Base-by-base conservation (phyloP, 2,797 vertebrate species). In the Silurus aristotelis region DNA sequence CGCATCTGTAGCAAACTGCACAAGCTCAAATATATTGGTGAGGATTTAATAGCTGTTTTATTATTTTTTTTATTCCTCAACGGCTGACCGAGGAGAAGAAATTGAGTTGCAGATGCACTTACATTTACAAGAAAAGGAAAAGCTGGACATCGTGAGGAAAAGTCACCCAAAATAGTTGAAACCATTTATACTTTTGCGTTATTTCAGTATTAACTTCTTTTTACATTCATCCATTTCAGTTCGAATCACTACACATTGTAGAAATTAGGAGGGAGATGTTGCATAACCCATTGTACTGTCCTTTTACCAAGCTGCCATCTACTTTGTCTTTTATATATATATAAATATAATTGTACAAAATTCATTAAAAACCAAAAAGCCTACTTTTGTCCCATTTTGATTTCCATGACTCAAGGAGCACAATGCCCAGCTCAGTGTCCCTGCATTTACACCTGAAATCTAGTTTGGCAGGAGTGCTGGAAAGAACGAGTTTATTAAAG, bases 371-470 rank as follows among this genome's bases (percentile, higher is more conserved):
- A 48, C 14, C 15, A 75, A 83, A 87, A 81, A 55, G 17, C 9
- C 72, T 61, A 38, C 52, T 68, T 79, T 82, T 58, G 10, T 20
- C 25, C 20, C 56, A 22, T 83, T 27, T 3, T 55, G 77, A 89
- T 83, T 80, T 27, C 43, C 27, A 14, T 67, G 60, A 46, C 81
- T 66, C 81, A 20, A 43, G 61, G 2, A 63, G 14, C 31, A 79
- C 38, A n/a, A 43, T 79, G 46, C 13, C 8, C 3, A 52, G 58
- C 56, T 60, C 58, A 15, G 6, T 0, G 1, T n/a, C 15, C 14
- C 22, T n/a, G 5, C 78, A 80, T 80, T 80, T 52, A 15, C n/a
- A 80, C n/a, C n/a, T 63, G 2, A 60, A 15, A 27, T 46, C 55
- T 66, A 64, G 66, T 80, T 48, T 66, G 19, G 10, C 6, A 13